Evolutionary conservation across 2,888 invertebrate species (phyloP).

Genomic region (Agrochola lychnidis): DNA sequence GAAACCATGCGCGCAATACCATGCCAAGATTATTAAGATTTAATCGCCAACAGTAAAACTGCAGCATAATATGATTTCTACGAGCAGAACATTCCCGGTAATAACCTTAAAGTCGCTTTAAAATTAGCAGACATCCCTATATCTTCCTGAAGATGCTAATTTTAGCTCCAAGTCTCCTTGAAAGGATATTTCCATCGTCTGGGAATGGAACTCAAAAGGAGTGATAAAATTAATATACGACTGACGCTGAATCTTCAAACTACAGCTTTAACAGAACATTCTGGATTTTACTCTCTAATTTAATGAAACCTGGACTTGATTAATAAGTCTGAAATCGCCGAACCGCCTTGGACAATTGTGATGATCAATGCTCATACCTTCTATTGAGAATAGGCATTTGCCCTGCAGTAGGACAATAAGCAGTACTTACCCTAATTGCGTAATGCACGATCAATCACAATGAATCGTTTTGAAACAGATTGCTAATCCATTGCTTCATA

Average conservation of each 20-base stretch:
- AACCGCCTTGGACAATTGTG: too few relatives aligned
- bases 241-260: neutral
- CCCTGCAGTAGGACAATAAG: too few relatives aligned
- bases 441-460: too few relatives aligned
- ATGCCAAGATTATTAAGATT: conserved; percentile 44
- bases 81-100: neutral
- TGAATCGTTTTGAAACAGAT: too few relatives aligned
- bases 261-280: neutral
- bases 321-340: too few relatives aligned
- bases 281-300: neutral
- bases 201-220: neutral
- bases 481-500: too few relatives aligned
- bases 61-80: conserved; percentile 28
- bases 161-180: conserved; percentile 37
- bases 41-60: conserved; percentile 32
- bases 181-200: conserved; percentile 44
- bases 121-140: conserved; percentile 9
- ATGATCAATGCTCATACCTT: too few relatives aligned
- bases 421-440: too few relatives aligned
- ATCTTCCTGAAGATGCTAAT: conserved; percentile 44
- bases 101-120: conserved; percentile 27
- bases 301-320: too few relatives aligned
- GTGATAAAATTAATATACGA: neutral
- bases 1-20: conserved; percentile 1
- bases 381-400: too few relatives aligned